Conservation (phyloP, 1,140 invertebrate genomes). For the Oedothorax gibbosus region DNA sequence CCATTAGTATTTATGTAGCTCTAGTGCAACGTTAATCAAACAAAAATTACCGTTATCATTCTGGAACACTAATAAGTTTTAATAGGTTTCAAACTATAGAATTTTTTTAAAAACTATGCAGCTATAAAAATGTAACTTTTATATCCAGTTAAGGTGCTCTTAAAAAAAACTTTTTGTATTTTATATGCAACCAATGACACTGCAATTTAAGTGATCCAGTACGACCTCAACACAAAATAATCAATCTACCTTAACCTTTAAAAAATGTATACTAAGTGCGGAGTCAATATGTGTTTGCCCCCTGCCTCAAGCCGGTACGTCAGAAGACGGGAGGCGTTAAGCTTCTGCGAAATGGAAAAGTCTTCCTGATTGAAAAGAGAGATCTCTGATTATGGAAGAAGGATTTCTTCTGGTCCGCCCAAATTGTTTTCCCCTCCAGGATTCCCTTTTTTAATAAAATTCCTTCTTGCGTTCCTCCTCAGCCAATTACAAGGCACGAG, state of each 20-base stretch:
- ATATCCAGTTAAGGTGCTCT: too few species aligned
- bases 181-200: too few species aligned
- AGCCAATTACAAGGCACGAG: slow-evolving; percentile 39
- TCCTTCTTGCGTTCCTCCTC: slow-evolving; percentile 15
- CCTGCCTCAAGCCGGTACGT: slow-evolving; percentile 46
- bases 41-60: too few species aligned
- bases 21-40: too few species aligned
- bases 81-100: too few species aligned
- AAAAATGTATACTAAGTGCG: not conserved
- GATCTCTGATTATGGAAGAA: slow-evolving; percentile 61
- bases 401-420: slow-evolving; percentile 58
- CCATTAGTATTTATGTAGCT: too few species aligned
- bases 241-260: too few species aligned
- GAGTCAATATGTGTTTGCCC: slow-evolving; percentile 29
- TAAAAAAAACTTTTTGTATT: too few species aligned
- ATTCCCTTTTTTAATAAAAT: slow-evolving; percentile 60
- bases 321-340: slow-evolving; percentile 59
- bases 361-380: slow-evolving; percentile 61
- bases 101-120: too few species aligned
- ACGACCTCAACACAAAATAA: not conserved
- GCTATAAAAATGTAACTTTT: too few species aligned
- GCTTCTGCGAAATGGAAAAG: slow-evolving; percentile 61
- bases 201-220: not conserved
- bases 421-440: slow-evolving; percentile 53
- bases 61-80: too few species aligned